Evolutionary conservation across 2,797 vertebrate species (phyloP), one percentile per base, ranked within the genome.

Genomic region (Adelosebastes latens): DNA sequence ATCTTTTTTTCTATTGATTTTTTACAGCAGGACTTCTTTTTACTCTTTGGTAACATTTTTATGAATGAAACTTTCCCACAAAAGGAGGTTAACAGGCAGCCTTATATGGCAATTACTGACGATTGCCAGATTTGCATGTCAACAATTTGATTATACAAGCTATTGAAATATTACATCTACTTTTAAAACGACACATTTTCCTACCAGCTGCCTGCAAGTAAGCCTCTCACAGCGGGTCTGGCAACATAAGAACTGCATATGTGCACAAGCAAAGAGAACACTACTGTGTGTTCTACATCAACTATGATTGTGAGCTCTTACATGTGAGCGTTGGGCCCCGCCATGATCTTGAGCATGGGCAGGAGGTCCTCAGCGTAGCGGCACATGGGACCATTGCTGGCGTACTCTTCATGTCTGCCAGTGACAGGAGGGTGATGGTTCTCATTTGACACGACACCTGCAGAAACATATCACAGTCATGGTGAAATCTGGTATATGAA

Each of bases 351-450:
- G 62, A 99, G 81, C 95, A 97, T 90, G 2, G 94, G 96, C 79
- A 96, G 88, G 79, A 99, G 92, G 88, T 99, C 98, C 82, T 96
- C 96, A 0, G 97, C 97, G 0, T 98, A 99, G 89, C 97, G 97
- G 67, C 98, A 99, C 97, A 99, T 97, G 64, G 97, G 98, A 3
- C 98, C 98, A 0, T 93, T 94, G 89, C 96, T 96, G 70, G 96
- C 52, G 90, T 95, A 97, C 10, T 93, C 93, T 0, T 70, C 76
- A 3, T 96, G 95, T 42, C 84, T 90, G 5, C 96, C 97, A 0
- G 61, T 80, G 0, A 79, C 81, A 0, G 93, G 84, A 0, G 98
- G 97, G 83, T 95, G 95, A 88, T 98, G 97, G 66, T 97, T 96
- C 0, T 97, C 95, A 0, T 91, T 93, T 80, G 96, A 95, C 29